Conservation (phyloP, 2,797 vertebrate species). For the Ceryle rudis region DNA sequence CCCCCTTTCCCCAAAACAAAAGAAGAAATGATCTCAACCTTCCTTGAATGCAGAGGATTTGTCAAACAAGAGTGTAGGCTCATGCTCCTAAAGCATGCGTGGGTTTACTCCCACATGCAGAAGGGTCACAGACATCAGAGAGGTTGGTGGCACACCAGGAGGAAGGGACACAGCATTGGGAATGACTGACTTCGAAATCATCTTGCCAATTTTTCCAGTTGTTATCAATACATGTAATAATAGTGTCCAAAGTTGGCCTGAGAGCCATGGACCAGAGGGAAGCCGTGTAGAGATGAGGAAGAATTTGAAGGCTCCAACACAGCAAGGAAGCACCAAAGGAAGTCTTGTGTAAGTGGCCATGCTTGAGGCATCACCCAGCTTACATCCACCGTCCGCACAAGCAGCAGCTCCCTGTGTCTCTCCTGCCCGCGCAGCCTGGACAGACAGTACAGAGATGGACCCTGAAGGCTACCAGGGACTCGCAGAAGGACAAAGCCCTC, state of each 20-base stretch:
- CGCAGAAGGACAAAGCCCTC: neutral
- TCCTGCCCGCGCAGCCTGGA: neutral
- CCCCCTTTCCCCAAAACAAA: constrained; percentile 21
- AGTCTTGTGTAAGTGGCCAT: neutral
- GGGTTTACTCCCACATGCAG: neutral
- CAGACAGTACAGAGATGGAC: neutral
- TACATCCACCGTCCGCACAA: neutral
- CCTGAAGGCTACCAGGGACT: neutral
- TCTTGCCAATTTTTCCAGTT: neutral
- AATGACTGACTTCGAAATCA: neutral
- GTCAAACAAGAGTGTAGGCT: constrained; percentile 4
- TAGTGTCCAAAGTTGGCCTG: neutral
- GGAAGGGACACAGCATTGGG: neutral
- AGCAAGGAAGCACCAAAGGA: neutral
- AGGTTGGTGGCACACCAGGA: neutral
- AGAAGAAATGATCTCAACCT: neutral
- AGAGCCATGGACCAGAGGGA: neutral
- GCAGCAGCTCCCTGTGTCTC: neutral
- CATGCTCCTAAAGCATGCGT: neutral
- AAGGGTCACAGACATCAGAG: neutral
- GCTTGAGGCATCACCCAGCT: neutral
- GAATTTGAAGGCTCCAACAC: neutral
- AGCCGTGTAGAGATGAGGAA: neutral
- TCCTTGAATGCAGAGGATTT: neutral
- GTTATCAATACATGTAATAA: neutral